Conservation (phyloP, 2,113 vertebrate species). For the Macrotis lagotis region DNA sequence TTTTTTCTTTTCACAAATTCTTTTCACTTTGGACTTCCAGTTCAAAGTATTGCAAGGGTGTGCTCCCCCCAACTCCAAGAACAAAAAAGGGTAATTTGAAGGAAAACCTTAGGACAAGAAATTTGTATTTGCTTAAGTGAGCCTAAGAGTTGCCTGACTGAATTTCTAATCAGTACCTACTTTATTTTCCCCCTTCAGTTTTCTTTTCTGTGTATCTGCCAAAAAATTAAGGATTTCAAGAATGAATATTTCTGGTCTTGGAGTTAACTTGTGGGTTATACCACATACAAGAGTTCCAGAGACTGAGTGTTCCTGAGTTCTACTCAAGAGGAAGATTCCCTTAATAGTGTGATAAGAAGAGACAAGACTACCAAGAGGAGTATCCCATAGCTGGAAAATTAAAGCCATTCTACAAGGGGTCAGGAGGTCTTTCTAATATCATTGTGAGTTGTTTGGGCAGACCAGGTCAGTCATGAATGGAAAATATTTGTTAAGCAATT, state of each 20-base stretch:
- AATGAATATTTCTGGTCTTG: background rate
- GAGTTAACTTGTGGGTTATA: background rate
- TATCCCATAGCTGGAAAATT: background rate
- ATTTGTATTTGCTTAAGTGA: background rate
- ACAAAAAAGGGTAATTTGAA: background rate
- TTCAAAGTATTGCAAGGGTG: background rate
- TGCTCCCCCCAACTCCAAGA: background rate
- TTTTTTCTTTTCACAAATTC: background rate
- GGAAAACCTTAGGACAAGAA: background rate
- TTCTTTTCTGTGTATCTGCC: background rate
- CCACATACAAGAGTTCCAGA: background rate
- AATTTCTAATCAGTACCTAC: background rate
- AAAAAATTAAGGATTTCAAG: background rate
- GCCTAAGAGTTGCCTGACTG: background rate
- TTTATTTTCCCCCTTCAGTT: background rate
- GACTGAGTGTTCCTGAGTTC: background rate
- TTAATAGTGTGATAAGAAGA: background rate
- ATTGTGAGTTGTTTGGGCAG: background rate
- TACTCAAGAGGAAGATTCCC: background rate
- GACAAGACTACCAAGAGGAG: background rate
- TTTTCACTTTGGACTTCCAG: background rate
- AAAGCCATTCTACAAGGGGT: background rate
- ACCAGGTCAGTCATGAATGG: background rate
- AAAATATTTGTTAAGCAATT: background rate
- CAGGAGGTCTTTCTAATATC: background rate